These are phyloP conservation scores for Orthonyx spaldingii DNA, from an alignment of 2,113 vertebrate species.

Conservation along the genomic window DNA sequence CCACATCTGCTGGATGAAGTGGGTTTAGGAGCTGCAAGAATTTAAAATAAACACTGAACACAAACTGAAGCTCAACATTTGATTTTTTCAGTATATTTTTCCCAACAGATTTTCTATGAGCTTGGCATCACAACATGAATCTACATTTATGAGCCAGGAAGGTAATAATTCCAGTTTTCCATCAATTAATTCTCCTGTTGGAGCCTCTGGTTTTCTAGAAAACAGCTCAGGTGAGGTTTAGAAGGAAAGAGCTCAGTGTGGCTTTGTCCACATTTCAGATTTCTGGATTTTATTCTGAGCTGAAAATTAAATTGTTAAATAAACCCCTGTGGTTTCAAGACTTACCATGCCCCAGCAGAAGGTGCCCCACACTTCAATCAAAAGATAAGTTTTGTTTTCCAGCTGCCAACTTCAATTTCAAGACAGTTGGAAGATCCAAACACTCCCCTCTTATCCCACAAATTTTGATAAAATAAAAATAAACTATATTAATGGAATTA, in stretches of 20 bases:
- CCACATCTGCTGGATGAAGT: not conserved
- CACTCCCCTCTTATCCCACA: not conserved
- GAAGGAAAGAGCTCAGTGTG: not conserved
- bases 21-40: not conserved
- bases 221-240: not conserved
- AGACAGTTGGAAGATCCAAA: not conserved
- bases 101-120: not conserved
- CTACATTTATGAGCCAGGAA: not conserved
- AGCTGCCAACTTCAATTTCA: not conserved
- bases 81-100: not conserved
- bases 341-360: accelerated
- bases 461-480: not conserved
- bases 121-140: not conserved
- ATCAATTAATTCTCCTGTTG: not conserved
- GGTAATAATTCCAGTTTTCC: not conserved
- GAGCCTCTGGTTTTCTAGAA: not conserved
- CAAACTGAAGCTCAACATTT: not conserved
- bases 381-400: not conserved
- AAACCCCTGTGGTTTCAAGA: not conserved
- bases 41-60: not conserved
- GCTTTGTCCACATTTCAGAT: not conserved
- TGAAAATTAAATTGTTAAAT: not conserved
- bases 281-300: not conserved
- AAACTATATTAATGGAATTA: not conserved
- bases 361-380: not conserved